A percentile compares a stretch with the other conserved stretches of the same genome.
Conservation (phyloP, 2,888 invertebrate species). For the Prosopocoilus inquinatus region DNA sequence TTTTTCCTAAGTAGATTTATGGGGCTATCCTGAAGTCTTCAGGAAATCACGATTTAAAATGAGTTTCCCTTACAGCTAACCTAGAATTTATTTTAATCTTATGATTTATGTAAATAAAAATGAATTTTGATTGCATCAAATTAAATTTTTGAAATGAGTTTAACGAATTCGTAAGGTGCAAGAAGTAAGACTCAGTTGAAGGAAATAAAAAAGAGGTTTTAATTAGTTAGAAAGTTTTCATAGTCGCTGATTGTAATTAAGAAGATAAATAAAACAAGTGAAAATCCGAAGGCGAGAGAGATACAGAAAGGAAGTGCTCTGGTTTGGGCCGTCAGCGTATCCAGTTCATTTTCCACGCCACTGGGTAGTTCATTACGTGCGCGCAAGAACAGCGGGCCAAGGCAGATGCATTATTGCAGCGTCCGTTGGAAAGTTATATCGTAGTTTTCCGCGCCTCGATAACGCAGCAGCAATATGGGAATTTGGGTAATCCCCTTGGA, state of each 20-base stretch:
- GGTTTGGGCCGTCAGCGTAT: constrained; percentile 14
- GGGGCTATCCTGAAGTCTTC: too few species aligned
- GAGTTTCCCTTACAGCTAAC: too few species aligned
- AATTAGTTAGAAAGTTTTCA: constrained; percentile 9
- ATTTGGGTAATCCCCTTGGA: constrained; percentile 27
- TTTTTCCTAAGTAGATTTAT: too few species aligned
- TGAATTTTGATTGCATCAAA: too few species aligned
- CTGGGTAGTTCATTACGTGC: constrained; percentile 43
- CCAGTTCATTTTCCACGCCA: constrained; percentile 48
- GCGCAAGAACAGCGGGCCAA: constrained; percentile 25
- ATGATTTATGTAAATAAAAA: too few species aligned
- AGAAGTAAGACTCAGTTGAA: too few species aligned
- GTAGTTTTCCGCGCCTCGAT: constrained; percentile 24
- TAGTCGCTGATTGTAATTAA: constrained; percentile 31
- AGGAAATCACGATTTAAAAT: too few species aligned
- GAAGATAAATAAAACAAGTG: constrained; percentile 31
- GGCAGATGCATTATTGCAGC: constrained; percentile 26
- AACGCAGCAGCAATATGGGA: constrained; percentile 32
- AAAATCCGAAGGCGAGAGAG: constrained; percentile 18
- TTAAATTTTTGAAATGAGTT: too few species aligned
- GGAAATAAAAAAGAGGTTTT: background rate
- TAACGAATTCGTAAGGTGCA: too few species aligned
- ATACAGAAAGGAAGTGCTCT: constrained; percentile 9
- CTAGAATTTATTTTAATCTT: too few species aligned
- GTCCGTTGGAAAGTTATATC: constrained; percentile 30